These are phyloP conservation scores for Ahaetulla prasina DNA, from an alignment of 2,113 vertebrate genomes.

Conservation along the genomic window DNA sequence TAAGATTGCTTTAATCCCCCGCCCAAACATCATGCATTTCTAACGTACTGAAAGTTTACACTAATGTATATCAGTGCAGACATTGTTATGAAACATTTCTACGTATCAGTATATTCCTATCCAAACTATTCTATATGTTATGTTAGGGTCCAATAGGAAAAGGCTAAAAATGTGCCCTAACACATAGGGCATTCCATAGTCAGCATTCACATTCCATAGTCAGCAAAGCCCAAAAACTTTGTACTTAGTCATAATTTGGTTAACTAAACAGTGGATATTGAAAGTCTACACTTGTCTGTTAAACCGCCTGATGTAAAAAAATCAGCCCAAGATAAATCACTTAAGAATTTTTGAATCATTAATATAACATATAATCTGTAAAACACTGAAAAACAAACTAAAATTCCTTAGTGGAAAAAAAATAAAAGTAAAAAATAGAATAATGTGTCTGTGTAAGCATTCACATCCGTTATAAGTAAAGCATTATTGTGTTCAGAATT, in stretches of 20 bases:
- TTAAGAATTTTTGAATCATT: background rate
- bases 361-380: background rate
- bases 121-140: background rate
- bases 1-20: background rate
- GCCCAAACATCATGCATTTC: background rate
- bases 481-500: background rate
- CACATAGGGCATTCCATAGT: no score
- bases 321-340: background rate
- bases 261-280: background rate
- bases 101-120: background rate
- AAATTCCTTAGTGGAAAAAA: background rate
- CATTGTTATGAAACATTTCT: background rate
- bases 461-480: background rate
- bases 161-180: background rate
- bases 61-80: background rate
- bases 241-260: background rate
- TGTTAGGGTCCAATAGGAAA: background rate
- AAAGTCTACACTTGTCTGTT: background rate
- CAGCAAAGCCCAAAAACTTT: background rate
- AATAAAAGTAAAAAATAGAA: background rate
- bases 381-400: no score
- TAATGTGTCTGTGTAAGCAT: background rate
- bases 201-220: background rate
- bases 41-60: background rate
- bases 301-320: background rate